phyloP scores from a whole-genome alignment of 1,140 invertebrate species.

The Papilio machaon region DNA sequence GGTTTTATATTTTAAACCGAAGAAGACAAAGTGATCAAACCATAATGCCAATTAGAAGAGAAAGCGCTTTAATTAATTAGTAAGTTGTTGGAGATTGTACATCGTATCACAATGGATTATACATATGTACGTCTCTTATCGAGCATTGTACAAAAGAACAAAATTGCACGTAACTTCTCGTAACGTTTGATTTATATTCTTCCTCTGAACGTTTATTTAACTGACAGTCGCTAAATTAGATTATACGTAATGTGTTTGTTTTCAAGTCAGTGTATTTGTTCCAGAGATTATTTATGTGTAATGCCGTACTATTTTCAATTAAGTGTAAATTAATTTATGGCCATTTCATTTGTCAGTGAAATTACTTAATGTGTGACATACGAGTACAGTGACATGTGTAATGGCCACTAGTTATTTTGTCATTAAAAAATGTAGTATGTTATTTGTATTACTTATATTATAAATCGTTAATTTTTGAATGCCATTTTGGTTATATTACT shows the following conservation, averaged over 20 bases:
- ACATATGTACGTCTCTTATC: neutral
- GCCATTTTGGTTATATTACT: no score
- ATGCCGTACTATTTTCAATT: neutral
- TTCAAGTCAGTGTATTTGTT: neutral
- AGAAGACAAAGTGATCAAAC: neutral
- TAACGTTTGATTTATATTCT: constrained; percentile 7
- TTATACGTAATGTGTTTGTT: neutral
- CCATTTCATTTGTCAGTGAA: neutral
- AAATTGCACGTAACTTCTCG: neutral
- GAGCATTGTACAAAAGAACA: neutral
- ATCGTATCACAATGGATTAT: neutral
- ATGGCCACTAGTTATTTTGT: no score
- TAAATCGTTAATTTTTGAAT: no score
- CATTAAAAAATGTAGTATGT: no score
- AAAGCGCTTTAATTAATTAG: neutral
- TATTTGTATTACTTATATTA: no score
- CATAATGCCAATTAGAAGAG: neutral
- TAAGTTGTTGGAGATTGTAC: neutral
- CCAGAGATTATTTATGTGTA: neutral
- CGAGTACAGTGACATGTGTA: neutral
- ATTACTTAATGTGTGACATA: neutral
- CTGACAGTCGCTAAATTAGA: constrained; percentile 15
- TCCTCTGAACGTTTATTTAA: neutral
- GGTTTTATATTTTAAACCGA: no score
- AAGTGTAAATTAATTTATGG: neutral